Evolutionary conservation across 1,140 invertebrate species (phyloP).

Genomic region (Hesperophylax magnus): DNA sequence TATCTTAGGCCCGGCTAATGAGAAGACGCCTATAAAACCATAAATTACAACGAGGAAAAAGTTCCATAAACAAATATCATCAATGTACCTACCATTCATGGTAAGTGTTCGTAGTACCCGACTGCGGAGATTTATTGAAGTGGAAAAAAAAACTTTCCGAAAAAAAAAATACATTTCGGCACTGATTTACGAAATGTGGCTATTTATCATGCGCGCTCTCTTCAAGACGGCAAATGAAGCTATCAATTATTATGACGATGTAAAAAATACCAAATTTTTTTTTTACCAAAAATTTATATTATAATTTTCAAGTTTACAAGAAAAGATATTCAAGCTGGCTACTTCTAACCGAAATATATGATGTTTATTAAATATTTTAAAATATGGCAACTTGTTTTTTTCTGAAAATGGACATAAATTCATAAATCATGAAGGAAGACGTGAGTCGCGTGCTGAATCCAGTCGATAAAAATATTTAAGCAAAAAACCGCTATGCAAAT

Average conservation of each 20-base stretch:
- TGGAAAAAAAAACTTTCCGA: slow-evolving; percentile 1
- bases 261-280: not conserved
- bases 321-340: too few species aligned
- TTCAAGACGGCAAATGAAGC: slow-evolving; percentile 17
- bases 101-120: not conserved
- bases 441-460: too few species aligned
- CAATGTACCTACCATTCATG: slow-evolving; percentile 6
- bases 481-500: too few species aligned
- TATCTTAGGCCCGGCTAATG: too few species aligned
- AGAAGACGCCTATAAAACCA: not conserved
- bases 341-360: too few species aligned
- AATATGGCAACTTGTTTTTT: too few species aligned
- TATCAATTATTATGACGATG: slow-evolving; percentile 10
- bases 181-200: slow-evolving; percentile 15
- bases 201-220: slow-evolving; percentile 2
- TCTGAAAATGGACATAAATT: too few species aligned
- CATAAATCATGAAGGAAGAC: too few species aligned
- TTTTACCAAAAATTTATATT: too few species aligned
- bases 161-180: slow-evolving; percentile 4
- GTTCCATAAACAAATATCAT: slow-evolving; percentile 14
- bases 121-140: slow-evolving; percentile 16
- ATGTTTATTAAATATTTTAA: too few species aligned
- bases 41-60: not conserved
- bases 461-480: too few species aligned
- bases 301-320: too few species aligned